These are phyloP conservation scores for Apamea epomidion DNA, from an alignment of 2,888 invertebrate genomes.

Conservation along the genomic window DNA sequence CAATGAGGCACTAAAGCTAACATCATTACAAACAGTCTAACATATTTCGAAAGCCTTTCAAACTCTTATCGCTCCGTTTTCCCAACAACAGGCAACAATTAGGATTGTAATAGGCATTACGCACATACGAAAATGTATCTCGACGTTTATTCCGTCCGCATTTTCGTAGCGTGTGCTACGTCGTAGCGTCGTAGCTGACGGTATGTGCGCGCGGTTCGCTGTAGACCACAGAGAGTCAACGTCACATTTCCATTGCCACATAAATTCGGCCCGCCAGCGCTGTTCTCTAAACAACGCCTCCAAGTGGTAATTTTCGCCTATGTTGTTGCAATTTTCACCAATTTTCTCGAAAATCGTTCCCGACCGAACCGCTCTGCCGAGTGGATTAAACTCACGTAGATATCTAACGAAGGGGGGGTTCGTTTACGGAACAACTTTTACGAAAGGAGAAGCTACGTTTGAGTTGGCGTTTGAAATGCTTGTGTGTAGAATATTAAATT, in stretches of 20 bases:
- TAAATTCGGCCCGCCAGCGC: conserved; percentile 78
- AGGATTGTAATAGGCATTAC: conserved; percentile 62
- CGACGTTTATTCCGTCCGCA: conserved; percentile 62
- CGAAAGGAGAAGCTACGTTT: conserved; percentile 87
- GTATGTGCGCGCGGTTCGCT: conserved; percentile 62
- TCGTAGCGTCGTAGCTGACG: conserved; percentile 66
- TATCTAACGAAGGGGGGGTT: conserved; percentile 89
- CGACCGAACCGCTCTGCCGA: conserved; percentile 80
- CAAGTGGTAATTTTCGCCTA: conserved; percentile 88
- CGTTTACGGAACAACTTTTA: conserved; percentile 89
- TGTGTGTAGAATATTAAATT: conserved; percentile 90
- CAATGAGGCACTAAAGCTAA: conserved; percentile 40
- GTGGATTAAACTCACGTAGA: conserved; percentile 90
- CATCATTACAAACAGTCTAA: conserved; percentile 26
- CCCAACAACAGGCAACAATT: conserved; percentile 46
- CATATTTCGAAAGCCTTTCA: conserved; percentile 27
- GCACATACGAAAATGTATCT: conserved; percentile 54
- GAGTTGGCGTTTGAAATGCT: conserved; percentile 89
- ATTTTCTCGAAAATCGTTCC: conserved; percentile 86
- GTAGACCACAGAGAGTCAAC: conserved; percentile 74
- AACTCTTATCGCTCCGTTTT: conserved; percentile 47
- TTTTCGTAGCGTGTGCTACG: conserved; percentile 66
- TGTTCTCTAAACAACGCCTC: conserved; percentile 85
- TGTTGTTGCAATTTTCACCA: conserved; percentile 90
- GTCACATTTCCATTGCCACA: conserved; percentile 81